Percentiles rank a stretch among this genome's conserved stretches.
phyloP scores from a whole-genome alignment of 2,797 vertebrate genomes.

The Caiman crocodilus region DNA sequence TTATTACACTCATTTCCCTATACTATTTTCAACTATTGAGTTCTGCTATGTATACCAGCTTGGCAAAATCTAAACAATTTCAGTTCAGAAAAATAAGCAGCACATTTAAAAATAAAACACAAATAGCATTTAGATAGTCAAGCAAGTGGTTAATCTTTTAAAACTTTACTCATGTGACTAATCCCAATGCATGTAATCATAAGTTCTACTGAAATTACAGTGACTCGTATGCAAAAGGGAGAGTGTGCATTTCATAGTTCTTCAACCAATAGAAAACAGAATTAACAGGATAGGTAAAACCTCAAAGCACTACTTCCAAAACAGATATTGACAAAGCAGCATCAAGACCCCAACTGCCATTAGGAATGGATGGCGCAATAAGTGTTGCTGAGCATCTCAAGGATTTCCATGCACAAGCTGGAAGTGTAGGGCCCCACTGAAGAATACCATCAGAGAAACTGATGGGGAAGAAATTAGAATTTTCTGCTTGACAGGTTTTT shows the following conservation, averaged over 20 bases:
- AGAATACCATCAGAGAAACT: neutral
- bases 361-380: neutral
- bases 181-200: neutral
- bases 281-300: too few relatives aligned
- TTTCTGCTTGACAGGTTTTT: neutral
- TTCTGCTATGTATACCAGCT: slow-evolving; percentile 1
- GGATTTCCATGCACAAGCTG: accelerated
- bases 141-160: neutral
- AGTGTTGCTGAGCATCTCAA: neutral
- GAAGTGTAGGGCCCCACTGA: neutral
- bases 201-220: neutral
- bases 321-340: too few relatives aligned
- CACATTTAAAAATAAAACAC: neutral
- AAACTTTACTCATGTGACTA: neutral
- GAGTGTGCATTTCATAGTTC: neutral
- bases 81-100: neutral
- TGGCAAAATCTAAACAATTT: slow-evolving; percentile 38
- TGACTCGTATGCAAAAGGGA: neutral
- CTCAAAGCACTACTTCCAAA: too few relatives aligned
- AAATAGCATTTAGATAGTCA: neutral
- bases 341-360: neutral
- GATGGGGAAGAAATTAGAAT: accelerated
- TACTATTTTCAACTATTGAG: slow-evolving; percentile 30
- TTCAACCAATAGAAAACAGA: neutral
- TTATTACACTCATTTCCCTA: neutral